Evolutionary conservation across 2,888 invertebrate genomes (phyloP).

Genomic region (Leptopilina syphax): DNA sequence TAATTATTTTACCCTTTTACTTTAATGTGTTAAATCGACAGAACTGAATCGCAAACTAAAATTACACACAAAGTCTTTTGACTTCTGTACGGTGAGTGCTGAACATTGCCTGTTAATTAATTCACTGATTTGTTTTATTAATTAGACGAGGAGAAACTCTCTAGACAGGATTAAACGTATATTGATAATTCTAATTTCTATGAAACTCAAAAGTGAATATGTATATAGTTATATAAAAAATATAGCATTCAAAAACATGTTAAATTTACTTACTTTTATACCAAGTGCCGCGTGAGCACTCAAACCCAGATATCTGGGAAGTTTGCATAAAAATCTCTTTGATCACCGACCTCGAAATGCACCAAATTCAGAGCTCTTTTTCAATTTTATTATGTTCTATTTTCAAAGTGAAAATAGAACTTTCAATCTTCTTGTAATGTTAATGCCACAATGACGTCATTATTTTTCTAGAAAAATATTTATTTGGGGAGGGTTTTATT

Average conservation of each 20-base stretch:
- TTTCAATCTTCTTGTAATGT: background rate
- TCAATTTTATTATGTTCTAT: constrained; percentile 11
- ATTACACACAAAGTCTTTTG: constrained; percentile 26
- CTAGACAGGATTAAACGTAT: constrained; percentile 12
- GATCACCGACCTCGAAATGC: background rate
- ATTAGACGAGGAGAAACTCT: background rate
- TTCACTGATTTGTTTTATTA: constrained; percentile 52
- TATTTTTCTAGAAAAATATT: no score
- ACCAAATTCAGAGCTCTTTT: constrained; percentile 18
- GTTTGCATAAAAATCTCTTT: constrained; percentile 24
- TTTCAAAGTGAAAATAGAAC: background rate
- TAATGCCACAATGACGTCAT: no score
- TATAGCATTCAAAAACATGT: background rate
- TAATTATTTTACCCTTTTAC: no score
- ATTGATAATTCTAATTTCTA: background rate
- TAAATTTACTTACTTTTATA: background rate
- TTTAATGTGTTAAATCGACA: constrained; percentile 44
- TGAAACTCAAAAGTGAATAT: background rate
- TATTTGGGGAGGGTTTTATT: no score
- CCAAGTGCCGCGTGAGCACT: background rate
- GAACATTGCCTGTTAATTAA: constrained; percentile 46
- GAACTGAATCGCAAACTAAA: constrained; percentile 41
- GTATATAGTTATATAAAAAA: background rate
- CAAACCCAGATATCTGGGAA: constrained; percentile 10
- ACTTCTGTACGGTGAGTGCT: constrained; percentile 1